phyloP scores from a whole-genome alignment of 1,140 invertebrate genomes.

The Nomia melanderi region DNA sequence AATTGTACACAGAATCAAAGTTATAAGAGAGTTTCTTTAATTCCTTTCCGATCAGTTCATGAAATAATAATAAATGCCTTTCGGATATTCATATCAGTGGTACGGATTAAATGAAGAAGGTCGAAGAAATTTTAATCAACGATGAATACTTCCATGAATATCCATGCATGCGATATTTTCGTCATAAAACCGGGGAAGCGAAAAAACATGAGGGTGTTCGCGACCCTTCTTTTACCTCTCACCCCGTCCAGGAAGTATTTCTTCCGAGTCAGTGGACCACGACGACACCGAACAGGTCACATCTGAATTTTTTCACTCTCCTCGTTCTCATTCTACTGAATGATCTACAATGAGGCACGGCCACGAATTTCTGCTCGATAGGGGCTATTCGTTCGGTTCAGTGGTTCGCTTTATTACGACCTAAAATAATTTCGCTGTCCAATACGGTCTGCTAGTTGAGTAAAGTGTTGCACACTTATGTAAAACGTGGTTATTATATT shows the following conservation, averaged over 20 bases:
- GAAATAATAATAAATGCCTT: too few species aligned
- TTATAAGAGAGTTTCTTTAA: too few species aligned
- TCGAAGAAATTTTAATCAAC: slow-evolving; percentile 32
- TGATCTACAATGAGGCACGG: background rate
- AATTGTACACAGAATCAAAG: too few species aligned
- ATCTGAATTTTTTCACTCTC: slow-evolving; percentile 77
- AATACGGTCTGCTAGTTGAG: too few species aligned
- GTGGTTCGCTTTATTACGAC: slow-evolving; percentile 15
- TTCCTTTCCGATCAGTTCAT: too few species aligned
- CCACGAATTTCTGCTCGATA: slow-evolving; percentile 21
- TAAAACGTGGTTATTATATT: background rate
- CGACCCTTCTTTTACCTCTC: slow-evolving; percentile 38
- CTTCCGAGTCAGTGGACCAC: slow-evolving; percentile 77
- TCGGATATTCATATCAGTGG: too few species aligned
- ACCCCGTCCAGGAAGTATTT: slow-evolving; percentile 78
- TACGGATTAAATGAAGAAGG: background rate
- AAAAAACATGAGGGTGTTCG: slow-evolving; percentile 21
- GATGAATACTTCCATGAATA: too few species aligned
- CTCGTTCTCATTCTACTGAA: slow-evolving; percentile 21
- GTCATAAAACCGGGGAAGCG: slow-evolving; percentile 5
- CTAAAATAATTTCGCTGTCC: background rate
- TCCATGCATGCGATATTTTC: slow-evolving; percentile 9
- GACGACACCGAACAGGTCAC: slow-evolving; percentile 78
- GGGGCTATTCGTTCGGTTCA: slow-evolving; percentile 10
- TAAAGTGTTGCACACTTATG: background rate